These are phyloP conservation scores for Prenolepis imparis DNA, from an alignment of 2,888 invertebrate species.

Conservation along the genomic window DNA sequence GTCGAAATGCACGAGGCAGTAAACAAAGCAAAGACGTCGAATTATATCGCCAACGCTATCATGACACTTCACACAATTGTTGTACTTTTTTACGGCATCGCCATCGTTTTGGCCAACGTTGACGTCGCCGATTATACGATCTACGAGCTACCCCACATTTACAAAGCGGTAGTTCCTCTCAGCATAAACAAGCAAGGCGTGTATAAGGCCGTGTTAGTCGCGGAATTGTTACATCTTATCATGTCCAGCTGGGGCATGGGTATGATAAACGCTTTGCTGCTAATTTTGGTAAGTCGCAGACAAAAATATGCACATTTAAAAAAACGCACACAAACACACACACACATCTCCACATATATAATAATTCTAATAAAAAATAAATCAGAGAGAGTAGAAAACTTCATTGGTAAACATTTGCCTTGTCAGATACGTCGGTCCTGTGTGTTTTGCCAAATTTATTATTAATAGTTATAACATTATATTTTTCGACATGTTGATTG, in stretches of 20 bases:
- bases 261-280: not conserved
- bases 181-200: not conserved
- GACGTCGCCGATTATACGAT: not conserved
- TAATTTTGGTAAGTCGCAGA: not conserved
- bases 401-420: not conserved
- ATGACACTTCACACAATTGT: not conserved
- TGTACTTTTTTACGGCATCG: not conserved
- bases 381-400: not conserved
- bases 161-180: constrained; percentile 22
- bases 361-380: not conserved
- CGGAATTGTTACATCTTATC: constrained; percentile 5
- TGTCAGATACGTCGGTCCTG: not conserved
- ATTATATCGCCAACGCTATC: constrained; percentile 10
- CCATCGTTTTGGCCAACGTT: not conserved
- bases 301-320: not conserved
- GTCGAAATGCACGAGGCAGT: not conserved
- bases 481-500: not conserved
- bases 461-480: not conserved
- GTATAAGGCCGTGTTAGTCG: constrained; percentile 5
- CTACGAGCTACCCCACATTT: not conserved
- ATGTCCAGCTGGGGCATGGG: not conserved
- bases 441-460: not conserved
- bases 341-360: too few relatives aligned
- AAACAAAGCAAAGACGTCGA: not conserved
- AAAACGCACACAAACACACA: not conserved